Percentiles rank a stretch among this genome's conserved stretches.
Evolutionary conservation across 1,140 invertebrate genomes (phyloP).

Genomic region (Lasioglossum baleicum): DNA sequence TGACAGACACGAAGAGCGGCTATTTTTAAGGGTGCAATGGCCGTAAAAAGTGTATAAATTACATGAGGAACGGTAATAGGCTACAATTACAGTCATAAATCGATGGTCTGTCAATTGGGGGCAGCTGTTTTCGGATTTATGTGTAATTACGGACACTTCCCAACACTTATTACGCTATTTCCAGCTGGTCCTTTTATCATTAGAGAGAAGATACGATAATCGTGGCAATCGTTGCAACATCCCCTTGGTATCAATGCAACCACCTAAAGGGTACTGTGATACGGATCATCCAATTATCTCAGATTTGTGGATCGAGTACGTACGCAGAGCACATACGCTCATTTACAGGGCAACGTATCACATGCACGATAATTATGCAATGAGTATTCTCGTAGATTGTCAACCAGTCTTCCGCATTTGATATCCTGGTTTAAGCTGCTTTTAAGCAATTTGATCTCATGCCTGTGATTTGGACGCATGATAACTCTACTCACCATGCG

Average conservation of each 20-base stretch:
- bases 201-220: not conserved
- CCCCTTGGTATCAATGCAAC: not conserved
- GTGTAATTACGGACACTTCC: not conserved
- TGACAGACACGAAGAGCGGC: not conserved
- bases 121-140: not conserved
- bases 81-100: not conserved
- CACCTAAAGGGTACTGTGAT: not conserved
- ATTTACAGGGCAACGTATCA: conserved; percentile 19
- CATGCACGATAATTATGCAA: conserved; percentile 24
- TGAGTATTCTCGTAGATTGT: conserved; percentile 6
- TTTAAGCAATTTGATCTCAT: not conserved
- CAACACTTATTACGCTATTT: not conserved
- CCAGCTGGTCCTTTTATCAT: not conserved
- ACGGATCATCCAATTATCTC: conserved; percentile 34
- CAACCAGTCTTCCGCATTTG: conserved; percentile 4
- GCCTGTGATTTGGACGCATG: not conserved
- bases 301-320: conserved; percentile 19
- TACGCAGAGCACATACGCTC: conserved; percentile 1
- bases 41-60: not conserved
- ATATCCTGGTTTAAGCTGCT: not conserved
- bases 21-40: not conserved
- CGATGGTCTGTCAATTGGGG: not conserved
- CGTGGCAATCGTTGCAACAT: not conserved
- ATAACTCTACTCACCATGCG: not conserved
- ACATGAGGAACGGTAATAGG: not conserved